Conservation (phyloP, 2,797 vertebrate species). For the Poecilia wingei region DNA sequence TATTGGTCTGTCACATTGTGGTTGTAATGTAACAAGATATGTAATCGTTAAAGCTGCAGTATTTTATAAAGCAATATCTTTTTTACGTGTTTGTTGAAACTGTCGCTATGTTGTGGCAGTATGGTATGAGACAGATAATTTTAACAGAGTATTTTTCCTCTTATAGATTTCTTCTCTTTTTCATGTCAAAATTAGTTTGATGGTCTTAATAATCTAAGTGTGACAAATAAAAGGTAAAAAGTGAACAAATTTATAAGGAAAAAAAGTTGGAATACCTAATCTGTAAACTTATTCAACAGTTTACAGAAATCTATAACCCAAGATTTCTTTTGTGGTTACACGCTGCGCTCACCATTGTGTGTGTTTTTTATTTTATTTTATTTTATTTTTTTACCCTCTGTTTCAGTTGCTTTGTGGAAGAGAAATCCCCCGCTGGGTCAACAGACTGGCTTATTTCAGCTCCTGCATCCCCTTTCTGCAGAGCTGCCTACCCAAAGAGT, state of each 20-base stretch:
- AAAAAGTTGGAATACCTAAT: neutral
- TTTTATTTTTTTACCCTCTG: neutral
- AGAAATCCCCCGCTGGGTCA: conserved; percentile 95
- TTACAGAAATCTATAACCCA: too few relatives aligned
- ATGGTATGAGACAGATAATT: too few relatives aligned
- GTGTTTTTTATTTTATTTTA: neutral
- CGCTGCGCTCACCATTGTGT: neutral
- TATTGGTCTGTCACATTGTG: too few relatives aligned
- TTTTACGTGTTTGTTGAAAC: too few relatives aligned
- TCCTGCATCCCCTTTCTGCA: conserved; percentile 95
- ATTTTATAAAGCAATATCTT: too few relatives aligned
- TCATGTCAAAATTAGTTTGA: too few relatives aligned
- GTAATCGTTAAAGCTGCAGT: too few relatives aligned
- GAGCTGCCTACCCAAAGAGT: conserved; percentile 94
- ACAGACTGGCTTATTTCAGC: conserved; percentile 94
- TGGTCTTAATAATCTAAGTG: too few relatives aligned
- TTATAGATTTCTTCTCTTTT: too few relatives aligned
- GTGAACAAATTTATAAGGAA: neutral
- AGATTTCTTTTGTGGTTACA: neutral
- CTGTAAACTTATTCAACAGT: neutral
- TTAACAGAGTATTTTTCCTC: too few relatives aligned
- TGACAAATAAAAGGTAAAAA: neutral
- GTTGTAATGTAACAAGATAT: too few relatives aligned
- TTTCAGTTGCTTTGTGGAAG: conserved; percentile 89
- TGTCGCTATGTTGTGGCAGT: too few relatives aligned